These are phyloP conservation scores for Oxyruncus cristatus DNA, from an alignment of 2,113 vertebrate species.

Conservation along the genomic window DNA sequence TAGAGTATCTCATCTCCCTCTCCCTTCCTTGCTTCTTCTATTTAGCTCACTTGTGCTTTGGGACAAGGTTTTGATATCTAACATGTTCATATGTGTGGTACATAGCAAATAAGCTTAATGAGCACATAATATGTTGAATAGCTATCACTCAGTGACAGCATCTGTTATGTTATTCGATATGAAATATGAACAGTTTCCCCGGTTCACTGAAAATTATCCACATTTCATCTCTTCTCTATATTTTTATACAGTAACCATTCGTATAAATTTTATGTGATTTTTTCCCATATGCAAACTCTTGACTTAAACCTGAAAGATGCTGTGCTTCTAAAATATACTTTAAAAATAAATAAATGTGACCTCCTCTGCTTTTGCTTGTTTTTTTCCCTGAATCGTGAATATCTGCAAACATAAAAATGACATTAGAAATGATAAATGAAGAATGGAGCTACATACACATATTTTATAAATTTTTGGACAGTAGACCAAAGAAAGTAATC, in stretches of 20 bases:
- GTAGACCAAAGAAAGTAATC: not conserved
- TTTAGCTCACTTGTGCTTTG: not conserved
- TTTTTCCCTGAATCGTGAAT: not conserved
- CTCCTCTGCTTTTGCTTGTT: not conserved
- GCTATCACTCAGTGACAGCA: not conserved
- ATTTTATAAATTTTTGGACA: not conserved
- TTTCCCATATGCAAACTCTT: not conserved
- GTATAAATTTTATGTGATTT: not conserved
- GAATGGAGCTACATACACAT: not conserved
- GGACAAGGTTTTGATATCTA: not conserved
- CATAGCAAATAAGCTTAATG: not conserved
- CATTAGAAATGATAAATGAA: not conserved
- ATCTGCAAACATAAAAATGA: not conserved
- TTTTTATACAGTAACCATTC: not conserved
- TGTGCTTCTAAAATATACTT: not conserved
- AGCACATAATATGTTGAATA: not conserved
- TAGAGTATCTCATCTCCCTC: not conserved
- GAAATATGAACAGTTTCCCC: not conserved
- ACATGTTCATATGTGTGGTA: not conserved
- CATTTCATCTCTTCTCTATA: not conserved
- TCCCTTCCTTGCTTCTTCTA: not conserved
- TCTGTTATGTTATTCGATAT: not conserved
- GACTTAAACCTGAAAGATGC: not conserved
- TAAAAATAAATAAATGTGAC: not conserved
- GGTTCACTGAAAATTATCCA: not conserved